A percentile compares a stretch with the other conserved stretches of the same genome.
Evolutionary conservation across 2,113 vertebrate genomes (phyloP).

Genomic region (Sylvicapra grimmia): DNA sequence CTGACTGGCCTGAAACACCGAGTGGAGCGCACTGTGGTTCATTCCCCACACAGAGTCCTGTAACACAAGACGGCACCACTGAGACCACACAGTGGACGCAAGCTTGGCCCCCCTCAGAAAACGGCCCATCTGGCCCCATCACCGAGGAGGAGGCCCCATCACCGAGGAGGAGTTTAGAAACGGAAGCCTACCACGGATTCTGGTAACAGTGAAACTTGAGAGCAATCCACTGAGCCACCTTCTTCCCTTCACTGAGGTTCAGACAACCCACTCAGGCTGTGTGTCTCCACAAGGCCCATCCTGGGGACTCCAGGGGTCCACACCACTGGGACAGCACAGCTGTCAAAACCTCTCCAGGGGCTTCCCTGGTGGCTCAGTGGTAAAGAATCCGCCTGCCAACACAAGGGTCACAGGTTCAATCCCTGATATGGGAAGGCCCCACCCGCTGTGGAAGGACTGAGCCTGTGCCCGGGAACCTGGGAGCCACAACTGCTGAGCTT

Average conservation of each 20-base stretch:
- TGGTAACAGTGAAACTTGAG: neutral
- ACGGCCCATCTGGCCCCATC: neutral
- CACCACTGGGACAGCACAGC: neutral
- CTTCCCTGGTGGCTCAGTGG: neutral
- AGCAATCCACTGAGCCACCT: neutral
- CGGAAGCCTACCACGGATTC: neutral
- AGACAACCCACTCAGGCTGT: neutral
- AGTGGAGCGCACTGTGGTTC: conserved; percentile 87
- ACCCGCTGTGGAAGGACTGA: neutral
- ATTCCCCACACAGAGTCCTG: conserved; percentile 95
- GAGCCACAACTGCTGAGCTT: neutral
- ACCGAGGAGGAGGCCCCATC: neutral
- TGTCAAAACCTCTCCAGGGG: neutral
- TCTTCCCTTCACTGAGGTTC: neutral
- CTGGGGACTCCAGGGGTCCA: neutral
- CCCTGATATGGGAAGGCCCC: neutral
- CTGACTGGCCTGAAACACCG: conserved; percentile 92
- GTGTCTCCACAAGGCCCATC: neutral
- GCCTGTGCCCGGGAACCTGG: neutral
- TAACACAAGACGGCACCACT: conserved; percentile 16
- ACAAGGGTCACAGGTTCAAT: neutral
- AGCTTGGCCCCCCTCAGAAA: neutral
- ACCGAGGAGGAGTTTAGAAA: neutral
- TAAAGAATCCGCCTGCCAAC: neutral
- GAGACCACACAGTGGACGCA: neutral